Base-by-base conservation (phyloP, 2,888 invertebrate genomes). In the Aplocera efformata region DNA sequence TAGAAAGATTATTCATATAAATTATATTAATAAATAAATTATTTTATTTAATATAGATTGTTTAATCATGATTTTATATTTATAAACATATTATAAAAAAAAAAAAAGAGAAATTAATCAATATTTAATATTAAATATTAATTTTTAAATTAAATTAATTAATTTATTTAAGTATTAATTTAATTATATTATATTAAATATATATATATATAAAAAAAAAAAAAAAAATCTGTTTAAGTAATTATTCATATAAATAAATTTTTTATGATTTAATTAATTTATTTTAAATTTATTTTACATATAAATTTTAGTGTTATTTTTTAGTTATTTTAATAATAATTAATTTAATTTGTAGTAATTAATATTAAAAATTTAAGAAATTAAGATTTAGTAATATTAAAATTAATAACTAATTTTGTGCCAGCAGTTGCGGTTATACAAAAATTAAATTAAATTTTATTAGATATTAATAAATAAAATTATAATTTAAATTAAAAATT, bases 341-440 rank as follows among this genome's bases (percentile, higher is more conserved):
- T 66, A 60, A 58, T 51, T 25, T 42, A 50, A 29, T 8, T 29
- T 21, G 42, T 71, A 74, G 73, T 89, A 86, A 83, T 83, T 86
- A 83, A 67, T 79, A 73, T 90, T 90, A 86, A 80, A 78, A 65
- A 88, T 90, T 89, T 89, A 90, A 83, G 81, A 81, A 89, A 86
- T 89, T 90, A 89, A 88, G 90, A 83, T 89, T 90, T 90, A 89
- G 79, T 85, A 90, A 89, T 83, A 80, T 79, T 63, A 61, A 67
- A 74, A 90, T 81, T 89, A 89, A 81, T 89, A 85, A 90, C 88
- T 72, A 90, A 91, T 84, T 89, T 90, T 90, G 91, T 91, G 91
- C 91, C 91, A 92, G 91, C 91, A 91, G 89, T 89, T 89, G 91
- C 91, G 92, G 90, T 91, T 91, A 92, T 63, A 90, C 91, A 90